Evolutionary conservation across 1,140 invertebrate species (phyloP).

Genomic region (Adelges cooleyi): DNA sequence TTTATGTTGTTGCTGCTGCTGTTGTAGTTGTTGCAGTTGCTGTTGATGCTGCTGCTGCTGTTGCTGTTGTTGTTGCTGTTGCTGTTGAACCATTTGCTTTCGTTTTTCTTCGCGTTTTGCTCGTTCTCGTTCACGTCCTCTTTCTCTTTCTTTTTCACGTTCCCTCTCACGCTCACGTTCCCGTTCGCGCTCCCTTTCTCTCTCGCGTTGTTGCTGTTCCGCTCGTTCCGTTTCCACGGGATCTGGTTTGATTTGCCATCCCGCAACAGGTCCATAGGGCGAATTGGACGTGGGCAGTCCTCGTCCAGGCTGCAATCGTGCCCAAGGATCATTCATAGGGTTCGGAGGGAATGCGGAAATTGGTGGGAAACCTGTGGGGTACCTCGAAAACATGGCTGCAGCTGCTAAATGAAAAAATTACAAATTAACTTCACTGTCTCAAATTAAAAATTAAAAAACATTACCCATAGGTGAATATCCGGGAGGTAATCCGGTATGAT

Average conservation of each 20-base stretch:
- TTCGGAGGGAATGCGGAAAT: constrained; percentile 52
- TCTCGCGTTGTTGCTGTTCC: constrained; percentile 26
- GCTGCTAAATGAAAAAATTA: constrained; percentile 21
- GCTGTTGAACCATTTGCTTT: constrained; percentile 39
- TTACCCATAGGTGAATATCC: constrained; percentile 38
- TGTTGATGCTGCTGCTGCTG: constrained; percentile 40
- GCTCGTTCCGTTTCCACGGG: constrained; percentile 29
- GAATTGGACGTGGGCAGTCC: constrained; percentile 3
- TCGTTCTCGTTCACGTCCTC: constrained; percentile 41
- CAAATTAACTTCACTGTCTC: constrained; percentile 31
- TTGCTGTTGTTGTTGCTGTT: constrained; percentile 40
- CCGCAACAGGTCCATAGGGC: neutral
- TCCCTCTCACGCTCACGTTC: constrained; percentile 31
- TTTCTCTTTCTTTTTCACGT: constrained; percentile 35
- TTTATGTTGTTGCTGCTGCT: constrained; percentile 35
- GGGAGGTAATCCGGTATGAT: constrained; percentile 39
- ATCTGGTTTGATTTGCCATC: constrained; percentile 30
- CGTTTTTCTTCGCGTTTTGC: constrained; percentile 42
- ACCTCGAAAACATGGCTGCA: constrained; percentile 56
- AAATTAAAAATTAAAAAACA: neutral
- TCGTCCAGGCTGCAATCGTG: constrained; percentile 43
- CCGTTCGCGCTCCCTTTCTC: constrained; percentile 24
- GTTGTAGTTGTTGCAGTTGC: constrained; percentile 33
- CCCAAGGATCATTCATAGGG: constrained; percentile 42
- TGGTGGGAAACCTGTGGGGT: constrained; percentile 50